These are phyloP conservation scores for Latheticus oryzae DNA, from an alignment of 2,888 invertebrate species.

Conservation along the genomic window DNA sequence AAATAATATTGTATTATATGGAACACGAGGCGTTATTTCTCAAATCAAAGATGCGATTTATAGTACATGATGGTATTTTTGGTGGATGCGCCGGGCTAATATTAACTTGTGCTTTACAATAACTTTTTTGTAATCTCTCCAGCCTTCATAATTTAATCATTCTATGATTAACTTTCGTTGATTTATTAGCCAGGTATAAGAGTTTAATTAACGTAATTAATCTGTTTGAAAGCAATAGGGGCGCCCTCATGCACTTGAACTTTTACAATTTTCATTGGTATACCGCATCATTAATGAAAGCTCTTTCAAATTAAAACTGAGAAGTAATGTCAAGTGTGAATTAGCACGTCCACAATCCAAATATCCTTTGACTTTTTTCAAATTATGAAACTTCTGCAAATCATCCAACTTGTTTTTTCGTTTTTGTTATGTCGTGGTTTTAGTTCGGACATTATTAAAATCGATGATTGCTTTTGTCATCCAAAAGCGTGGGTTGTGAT, in stretches of 20 bases:
- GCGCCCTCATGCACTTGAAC: slow-evolving; percentile 7
- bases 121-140: no score
- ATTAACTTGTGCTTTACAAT: no score
- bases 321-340: slow-evolving; percentile 22
- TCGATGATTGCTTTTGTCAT: slow-evolving; percentile 17
- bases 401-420: slow-evolving; percentile 1
- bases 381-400: slow-evolving; percentile 16
- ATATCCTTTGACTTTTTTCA: slow-evolving; percentile 5
- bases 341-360: slow-evolving; percentile 27
- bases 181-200: slow-evolving; percentile 7
- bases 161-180: neutral
- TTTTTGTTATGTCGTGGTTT: slow-evolving; percentile 18
- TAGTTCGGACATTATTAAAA: slow-evolving; percentile 21
- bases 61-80: no score
- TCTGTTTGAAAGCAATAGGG: neutral
- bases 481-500: slow-evolving; percentile 14
- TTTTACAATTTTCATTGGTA: slow-evolving; percentile 2
- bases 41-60: no score
- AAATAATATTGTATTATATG: no score
- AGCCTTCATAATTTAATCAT: slow-evolving; percentile 4
- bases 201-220: slow-evolving; percentile 11
- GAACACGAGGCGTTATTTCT: no score
- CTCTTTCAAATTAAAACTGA: slow-evolving; percentile 23
- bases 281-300: slow-evolving; percentile 17
- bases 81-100: no score